A percentile compares a stretch with the other conserved stretches of the same genome.
Evolutionary conservation across 2,888 invertebrate genomes (phyloP).

Genomic region (Ommatoiulus sabulosus): DNA sequence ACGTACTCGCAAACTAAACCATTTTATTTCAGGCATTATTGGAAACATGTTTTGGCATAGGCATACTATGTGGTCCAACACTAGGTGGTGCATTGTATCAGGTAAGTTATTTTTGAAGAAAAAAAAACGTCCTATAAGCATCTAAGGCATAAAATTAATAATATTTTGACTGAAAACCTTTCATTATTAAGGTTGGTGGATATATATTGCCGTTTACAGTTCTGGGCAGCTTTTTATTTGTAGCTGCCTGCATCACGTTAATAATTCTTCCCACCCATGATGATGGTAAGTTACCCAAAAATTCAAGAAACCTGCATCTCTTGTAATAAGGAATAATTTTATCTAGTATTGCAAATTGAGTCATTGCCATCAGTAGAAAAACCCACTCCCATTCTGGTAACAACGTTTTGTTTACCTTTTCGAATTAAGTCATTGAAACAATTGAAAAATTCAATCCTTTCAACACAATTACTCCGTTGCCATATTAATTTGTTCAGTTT

Average conservation of each 20-base stretch:
- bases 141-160: background rate
- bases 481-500: too few relatives aligned
- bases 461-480: too few relatives aligned
- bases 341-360: too few relatives aligned
- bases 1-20: too few relatives aligned
- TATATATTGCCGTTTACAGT: constrained; percentile 85
- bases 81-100: constrained; percentile 87
- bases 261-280: constrained; percentile 75
- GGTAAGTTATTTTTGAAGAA: constrained; percentile 64
- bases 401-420: too few relatives aligned
- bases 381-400: too few relatives aligned
- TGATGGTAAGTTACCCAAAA: constrained; percentile 13
- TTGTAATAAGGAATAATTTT: too few relatives aligned
- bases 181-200: constrained; percentile 74
- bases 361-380: too few relatives aligned
- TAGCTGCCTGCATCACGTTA: constrained; percentile 80
- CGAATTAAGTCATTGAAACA: too few relatives aligned
- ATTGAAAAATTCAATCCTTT: too few relatives aligned
- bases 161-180: background rate
- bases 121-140: background rate
- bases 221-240: constrained; percentile 79
- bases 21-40: constrained; percentile 75
- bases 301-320: too few relatives aligned
- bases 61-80: constrained; percentile 91
- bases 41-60: constrained; percentile 86